These are phyloP conservation scores for Ooceraea biroi DNA, from an alignment of 1,140 invertebrate genomes.

Conservation along the genomic window DNA sequence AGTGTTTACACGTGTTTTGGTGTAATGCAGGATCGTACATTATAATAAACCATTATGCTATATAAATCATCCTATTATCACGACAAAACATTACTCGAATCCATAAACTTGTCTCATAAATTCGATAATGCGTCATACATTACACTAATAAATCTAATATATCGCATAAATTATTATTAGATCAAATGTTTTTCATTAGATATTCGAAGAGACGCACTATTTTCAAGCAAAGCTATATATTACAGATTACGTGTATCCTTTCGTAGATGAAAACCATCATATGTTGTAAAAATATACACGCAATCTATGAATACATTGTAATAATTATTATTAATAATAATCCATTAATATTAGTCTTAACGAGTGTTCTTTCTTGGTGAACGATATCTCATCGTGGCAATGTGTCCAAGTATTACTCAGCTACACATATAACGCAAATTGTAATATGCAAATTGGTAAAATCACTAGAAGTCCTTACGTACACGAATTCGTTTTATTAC, in stretches of 20 bases:
- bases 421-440: slow-evolving; percentile 29
- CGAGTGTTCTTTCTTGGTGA: slow-evolving; percentile 47
- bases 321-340: slow-evolving; percentile 27
- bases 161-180: slow-evolving; percentile 31
- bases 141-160: slow-evolving; percentile 11
- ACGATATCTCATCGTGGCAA: neutral
- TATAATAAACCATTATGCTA: neutral
- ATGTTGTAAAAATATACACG: neutral
- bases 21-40: slow-evolving; percentile 10
- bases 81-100: slow-evolving; percentile 1
- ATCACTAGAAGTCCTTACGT: slow-evolving; percentile 18
- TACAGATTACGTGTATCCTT: neutral
- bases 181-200: slow-evolving; percentile 26
- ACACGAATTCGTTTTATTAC: slow-evolving; percentile 11
- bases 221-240: slow-evolving; percentile 5
- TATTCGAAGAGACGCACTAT: neutral
- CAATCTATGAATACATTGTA: neutral
- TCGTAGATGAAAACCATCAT: neutral
- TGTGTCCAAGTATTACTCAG: slow-evolving; percentile 23
- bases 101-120: slow-evolving; percentile 27
- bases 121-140: slow-evolving; percentile 9
- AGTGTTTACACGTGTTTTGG: slow-evolving; percentile 12
- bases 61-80: slow-evolving; percentile 1
- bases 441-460: slow-evolving; percentile 12
- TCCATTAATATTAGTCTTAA: slow-evolving; percentile 38